Conservation (phyloP, 2,888 invertebrate species). For the Drosophila colorata region DNA sequence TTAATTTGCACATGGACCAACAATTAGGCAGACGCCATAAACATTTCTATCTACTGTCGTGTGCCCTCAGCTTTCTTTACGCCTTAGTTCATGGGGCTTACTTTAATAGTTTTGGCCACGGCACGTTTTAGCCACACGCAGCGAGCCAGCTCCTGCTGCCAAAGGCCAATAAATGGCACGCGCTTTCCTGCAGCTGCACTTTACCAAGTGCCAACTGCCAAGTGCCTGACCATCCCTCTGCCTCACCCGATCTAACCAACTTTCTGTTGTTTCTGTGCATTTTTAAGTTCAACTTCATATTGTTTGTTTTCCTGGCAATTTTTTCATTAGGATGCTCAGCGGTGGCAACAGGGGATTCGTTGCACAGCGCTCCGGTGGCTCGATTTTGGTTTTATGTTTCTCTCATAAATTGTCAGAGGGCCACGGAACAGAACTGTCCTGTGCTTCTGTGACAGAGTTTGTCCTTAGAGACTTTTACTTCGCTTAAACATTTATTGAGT, state of each 20-base stretch:
- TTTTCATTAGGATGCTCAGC: constrained; percentile 19
- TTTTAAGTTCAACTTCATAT: constrained; percentile 22
- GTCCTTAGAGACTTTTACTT: constrained; percentile 8
- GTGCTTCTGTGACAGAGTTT: neutral
- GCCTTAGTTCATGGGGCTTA: constrained; percentile 16
- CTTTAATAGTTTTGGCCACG: constrained; percentile 40
- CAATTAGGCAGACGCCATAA: constrained; percentile 42
- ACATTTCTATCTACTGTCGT: constrained; percentile 37
- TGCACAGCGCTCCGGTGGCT: constrained; percentile 10
- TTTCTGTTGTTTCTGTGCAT: constrained; percentile 15
- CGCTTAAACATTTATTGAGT: constrained; percentile 27
- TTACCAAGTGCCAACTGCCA: constrained; percentile 22
- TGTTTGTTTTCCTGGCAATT: constrained; percentile 14
- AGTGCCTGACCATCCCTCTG: constrained; percentile 5
- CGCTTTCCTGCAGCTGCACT: constrained; percentile 32
- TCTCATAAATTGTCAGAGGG: constrained; percentile 33
- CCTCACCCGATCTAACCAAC: neutral
- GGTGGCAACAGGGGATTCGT: constrained; percentile 10
- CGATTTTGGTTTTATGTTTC: constrained; percentile 24
- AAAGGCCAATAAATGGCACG: constrained; percentile 60
- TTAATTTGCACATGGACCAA: constrained; percentile 18
- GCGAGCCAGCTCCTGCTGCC: constrained; percentile 31
- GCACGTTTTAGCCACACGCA: constrained; percentile 52
- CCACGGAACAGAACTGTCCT: neutral
- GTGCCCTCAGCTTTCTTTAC: neutral